Base-by-base conservation (phyloP, 2,888 invertebrate species). In the Neoscelio sp. region DNA sequence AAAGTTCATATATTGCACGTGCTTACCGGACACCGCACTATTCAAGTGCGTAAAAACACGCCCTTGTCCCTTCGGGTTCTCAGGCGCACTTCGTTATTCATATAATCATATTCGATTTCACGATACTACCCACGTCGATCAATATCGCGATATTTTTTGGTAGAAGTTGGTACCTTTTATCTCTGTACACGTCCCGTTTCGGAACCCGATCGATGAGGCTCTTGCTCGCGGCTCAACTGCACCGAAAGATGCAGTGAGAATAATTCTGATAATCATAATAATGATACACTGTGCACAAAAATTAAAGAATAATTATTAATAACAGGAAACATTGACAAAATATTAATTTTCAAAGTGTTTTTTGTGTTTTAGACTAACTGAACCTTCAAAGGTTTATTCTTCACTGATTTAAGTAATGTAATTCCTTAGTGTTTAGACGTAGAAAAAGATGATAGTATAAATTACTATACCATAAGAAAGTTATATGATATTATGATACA, bases 31-130 rank as follows among this genome's bases (percentile, higher is more conserved):
- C 12, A 7, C 20, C 7, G 35, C 20, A 18, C 12, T n/a, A 20
- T 12, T 28, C 12, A 5, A n/a, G 44, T 20, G 13, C 33, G 48
- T 48, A 62, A 62, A 62, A 62, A 62, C 60, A 28, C 28, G 62
- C 46, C 35, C 35, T 3, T 4, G 23, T 4, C 23, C 23, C 23
- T 48, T 48, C 46, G 35, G 35, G 20, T 62, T 62, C 62, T 48
- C 30, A 35, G 10, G 40, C 28, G 13, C 15, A 48, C 50, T 65
- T 74, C 50, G 42, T 65, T 65, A 74, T 74, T 65, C 65, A 74
- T 74, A 58, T 50, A 40, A 71, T 60, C 58, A 75, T 58, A 71
- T 44, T 58, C 50, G 60, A 75, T 75, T 67, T 60, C 38, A 75
- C 28, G 65, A 64, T 65, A 40, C 48, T 65, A 40, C 65, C 50